Evolutionary conservation across 2,888 invertebrate genomes (phyloP).

Genomic region (Himalopsyche tibetana): DNA sequence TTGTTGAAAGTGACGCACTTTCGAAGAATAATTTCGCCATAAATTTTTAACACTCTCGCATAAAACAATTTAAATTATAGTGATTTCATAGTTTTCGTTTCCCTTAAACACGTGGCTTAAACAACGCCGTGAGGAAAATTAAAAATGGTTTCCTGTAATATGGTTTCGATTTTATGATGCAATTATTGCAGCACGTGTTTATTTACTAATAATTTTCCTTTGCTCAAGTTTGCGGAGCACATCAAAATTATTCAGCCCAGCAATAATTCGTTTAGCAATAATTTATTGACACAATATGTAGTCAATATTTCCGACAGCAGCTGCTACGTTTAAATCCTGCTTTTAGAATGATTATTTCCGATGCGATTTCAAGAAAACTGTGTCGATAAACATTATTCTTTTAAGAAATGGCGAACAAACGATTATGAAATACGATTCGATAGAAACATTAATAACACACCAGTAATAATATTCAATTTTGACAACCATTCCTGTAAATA

Average conservation of each 20-base stretch:
- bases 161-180: conserved; percentile 29
- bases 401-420: too few species aligned
- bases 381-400: too few species aligned
- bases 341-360: background rate
- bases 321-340: background rate
- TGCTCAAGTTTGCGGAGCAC: background rate
- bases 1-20: too few species aligned
- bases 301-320: conserved; percentile 2
- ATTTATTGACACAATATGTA: conserved; percentile 36
- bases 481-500: too few species aligned
- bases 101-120: conserved; percentile 1
- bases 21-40: too few species aligned
- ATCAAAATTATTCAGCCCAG: conserved; percentile 6
- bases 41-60: background rate
- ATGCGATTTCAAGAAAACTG: too few species aligned
- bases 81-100: conserved; percentile 20
- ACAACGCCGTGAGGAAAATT: conserved; percentile 22
- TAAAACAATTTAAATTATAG: conserved; percentile 9
- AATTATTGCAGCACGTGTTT: conserved; percentile 29
- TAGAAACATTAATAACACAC: too few species aligned
- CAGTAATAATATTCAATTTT: too few species aligned
- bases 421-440: too few species aligned
- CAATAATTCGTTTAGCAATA: conserved; percentile 14
- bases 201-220: conserved; percentile 35
- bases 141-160: conserved; percentile 32